Evolutionary conservation across 2,113 vertebrate genomes (phyloP), one percentile per base, ranked within the genome.

Genomic region (Argyrosomus japonicus): DNA sequence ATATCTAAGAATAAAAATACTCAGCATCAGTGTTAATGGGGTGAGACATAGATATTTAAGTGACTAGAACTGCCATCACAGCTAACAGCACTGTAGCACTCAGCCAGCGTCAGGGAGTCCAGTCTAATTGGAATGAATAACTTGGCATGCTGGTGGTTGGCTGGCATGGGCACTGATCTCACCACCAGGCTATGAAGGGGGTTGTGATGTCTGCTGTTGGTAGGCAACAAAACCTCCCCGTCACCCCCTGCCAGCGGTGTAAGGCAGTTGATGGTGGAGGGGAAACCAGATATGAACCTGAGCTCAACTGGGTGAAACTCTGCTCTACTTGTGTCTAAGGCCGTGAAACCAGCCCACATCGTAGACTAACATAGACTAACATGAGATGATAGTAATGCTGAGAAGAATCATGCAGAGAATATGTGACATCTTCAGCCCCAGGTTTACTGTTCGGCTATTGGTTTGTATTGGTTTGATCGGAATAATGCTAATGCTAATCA

Each of bases 211-310:
- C 58, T 69, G 50, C 88, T 88, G 80, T 79, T 83, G 83, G 74
- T 72, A 45, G 85, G 83, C 87, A 88, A 87, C 77, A 57, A 75
- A 63, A 47, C 7, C 57, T 9, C 68, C n/a, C 68, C 0, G 14
- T 47, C 63, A 51, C 2, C n/a, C 40, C 12, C 32, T 27, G 76
- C 73, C 84, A 85, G 51, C 60, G 58, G 47, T 12, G 82, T 85
- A 79, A 81, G 36, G 19, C 21, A 68, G 82, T 57, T 62, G 81
- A 82, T 17, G 29, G 61, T n/a, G 84, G n/a, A 47, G 11, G 11
- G 25, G 87, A 80, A 88, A 92, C 78, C 77, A 65, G 81, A 92
- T 78, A 75, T 15, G 81, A 57, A n/a, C 54, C 70, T 3, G 65
- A 80, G 51, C 69, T 62, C 65, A 54, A 71, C 53, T 79, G 80